Evolutionary conservation across 2,888 invertebrate genomes (phyloP).

Genomic region (Heteromyza rotundicornis): DNA sequence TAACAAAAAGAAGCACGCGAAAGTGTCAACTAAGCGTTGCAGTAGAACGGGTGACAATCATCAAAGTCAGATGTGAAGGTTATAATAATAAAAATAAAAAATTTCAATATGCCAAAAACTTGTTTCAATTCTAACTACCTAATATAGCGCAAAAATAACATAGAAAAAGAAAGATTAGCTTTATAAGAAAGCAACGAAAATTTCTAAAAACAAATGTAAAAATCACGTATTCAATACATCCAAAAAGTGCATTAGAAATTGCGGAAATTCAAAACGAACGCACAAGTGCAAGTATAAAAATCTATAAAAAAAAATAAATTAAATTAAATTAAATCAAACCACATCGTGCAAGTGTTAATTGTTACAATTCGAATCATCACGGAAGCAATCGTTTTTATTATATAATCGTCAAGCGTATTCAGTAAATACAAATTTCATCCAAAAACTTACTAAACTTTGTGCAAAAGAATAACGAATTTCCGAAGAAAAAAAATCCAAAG

Average conservation of each 20-base stretch:
- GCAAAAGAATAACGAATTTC: constrained; percentile 19
- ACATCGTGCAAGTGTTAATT: not conserved
- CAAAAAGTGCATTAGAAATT: not conserved
- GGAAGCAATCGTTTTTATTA: not conserved
- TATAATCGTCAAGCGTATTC: not conserved
- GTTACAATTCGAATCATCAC: too few relatives aligned
- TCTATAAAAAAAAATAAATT: constrained; percentile 6
- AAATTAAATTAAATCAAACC: not conserved
- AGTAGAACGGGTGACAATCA: too few relatives aligned
- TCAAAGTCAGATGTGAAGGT: too few relatives aligned
- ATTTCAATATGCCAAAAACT: too few relatives aligned
- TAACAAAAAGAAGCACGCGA: constrained; percentile 1
- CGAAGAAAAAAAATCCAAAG: constrained; percentile 18
- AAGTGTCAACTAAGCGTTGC: not conserved
- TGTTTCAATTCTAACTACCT: too few relatives aligned
- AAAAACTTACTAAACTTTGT: not conserved
- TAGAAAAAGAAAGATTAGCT: too few relatives aligned
- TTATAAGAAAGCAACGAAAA: not conserved
- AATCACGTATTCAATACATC: not conserved
- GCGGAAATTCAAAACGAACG: not conserved
- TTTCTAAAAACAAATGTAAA: not conserved
- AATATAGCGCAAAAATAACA: too few relatives aligned
- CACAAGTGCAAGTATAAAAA: constrained; percentile 4
- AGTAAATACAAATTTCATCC: constrained; percentile 14
- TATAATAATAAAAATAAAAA: too few relatives aligned